Conservation (phyloP, 2,113 vertebrate genomes). For the Calypte anna region DNA sequence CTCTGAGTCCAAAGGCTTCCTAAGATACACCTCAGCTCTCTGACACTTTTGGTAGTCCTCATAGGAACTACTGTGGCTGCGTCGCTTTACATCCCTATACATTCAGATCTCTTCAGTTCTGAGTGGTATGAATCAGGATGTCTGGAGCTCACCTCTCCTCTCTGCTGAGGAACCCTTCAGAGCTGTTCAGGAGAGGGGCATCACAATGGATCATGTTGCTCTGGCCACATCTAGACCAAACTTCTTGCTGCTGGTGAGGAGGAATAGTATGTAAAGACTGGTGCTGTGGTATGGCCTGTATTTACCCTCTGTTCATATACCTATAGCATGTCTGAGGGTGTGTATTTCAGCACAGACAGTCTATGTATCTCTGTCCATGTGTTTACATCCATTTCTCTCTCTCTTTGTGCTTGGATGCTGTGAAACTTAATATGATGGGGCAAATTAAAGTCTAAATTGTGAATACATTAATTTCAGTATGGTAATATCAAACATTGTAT, state of each 20-base stretch:
- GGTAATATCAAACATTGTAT: constrained; percentile 54
- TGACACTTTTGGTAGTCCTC: constrained; percentile 40
- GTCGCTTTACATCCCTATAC: not conserved
- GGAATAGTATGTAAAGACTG: not conserved
- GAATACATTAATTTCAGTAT: constrained; percentile 29
- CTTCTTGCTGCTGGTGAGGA: not conserved
- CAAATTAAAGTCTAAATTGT: constrained; percentile 18
- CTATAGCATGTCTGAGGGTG: not conserved
- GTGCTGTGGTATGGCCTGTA: not conserved
- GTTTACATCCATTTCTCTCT: not conserved
- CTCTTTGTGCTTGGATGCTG: not conserved
- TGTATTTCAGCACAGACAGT: not conserved
- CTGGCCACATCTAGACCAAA: not conserved
- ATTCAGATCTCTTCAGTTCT: not conserved
- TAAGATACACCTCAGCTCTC: constrained; percentile 36
- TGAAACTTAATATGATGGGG: not conserved
- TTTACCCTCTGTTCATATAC: not conserved
- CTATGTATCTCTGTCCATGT: not conserved
- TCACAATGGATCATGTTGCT: not conserved
- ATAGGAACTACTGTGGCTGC: not conserved
- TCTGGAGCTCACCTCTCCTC: not conserved
- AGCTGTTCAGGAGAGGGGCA: not conserved
- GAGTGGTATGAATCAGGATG: not conserved
- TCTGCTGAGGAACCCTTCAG: not conserved
- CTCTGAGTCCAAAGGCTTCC: constrained; percentile 21